Evolutionary conservation across 2,113 vertebrate genomes (phyloP).

Genomic region (Cinclus cinclus): DNA sequence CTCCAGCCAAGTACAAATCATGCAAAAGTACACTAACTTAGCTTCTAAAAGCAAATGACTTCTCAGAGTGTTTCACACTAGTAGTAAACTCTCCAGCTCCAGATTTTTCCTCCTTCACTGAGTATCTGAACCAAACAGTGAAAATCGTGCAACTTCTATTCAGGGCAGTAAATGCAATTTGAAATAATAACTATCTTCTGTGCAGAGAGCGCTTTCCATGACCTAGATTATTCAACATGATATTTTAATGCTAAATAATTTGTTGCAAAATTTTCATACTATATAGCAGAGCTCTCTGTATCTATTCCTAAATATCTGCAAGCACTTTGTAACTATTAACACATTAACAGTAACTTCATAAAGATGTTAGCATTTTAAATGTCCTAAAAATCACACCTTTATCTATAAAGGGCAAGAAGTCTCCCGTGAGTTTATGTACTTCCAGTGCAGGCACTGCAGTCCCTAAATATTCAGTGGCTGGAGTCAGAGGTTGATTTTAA

Average conservation of each 20-base stretch:
- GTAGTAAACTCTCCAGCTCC: not conserved
- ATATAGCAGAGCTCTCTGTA: not conserved
- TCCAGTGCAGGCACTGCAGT: not conserved
- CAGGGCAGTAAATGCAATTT: not conserved
- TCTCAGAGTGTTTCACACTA: not conserved
- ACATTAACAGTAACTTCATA: not conserved
- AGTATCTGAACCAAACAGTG: not conserved
- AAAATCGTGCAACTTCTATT: not conserved
- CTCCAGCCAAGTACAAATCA: slow-evolving; percentile 21
- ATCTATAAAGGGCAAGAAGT: not conserved
- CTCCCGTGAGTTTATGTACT: not conserved
- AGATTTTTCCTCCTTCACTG: not conserved
- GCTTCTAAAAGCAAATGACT: slow-evolving; percentile 7
- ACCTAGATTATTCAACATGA: not conserved
- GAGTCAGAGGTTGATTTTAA: not conserved
- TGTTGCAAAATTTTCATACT: not conserved
- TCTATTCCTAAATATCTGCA: not conserved
- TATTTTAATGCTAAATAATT: not conserved
- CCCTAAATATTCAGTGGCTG: not conserved
- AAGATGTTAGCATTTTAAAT: not conserved
- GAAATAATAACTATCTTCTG: not conserved
- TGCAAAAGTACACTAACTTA: slow-evolving; percentile 1
- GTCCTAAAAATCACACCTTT: not conserved
- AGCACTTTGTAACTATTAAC: not conserved
- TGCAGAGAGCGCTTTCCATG: not conserved